phyloP scores from a whole-genome alignment of 2,797 vertebrate genomes.

The Apogon talboti region DNA sequence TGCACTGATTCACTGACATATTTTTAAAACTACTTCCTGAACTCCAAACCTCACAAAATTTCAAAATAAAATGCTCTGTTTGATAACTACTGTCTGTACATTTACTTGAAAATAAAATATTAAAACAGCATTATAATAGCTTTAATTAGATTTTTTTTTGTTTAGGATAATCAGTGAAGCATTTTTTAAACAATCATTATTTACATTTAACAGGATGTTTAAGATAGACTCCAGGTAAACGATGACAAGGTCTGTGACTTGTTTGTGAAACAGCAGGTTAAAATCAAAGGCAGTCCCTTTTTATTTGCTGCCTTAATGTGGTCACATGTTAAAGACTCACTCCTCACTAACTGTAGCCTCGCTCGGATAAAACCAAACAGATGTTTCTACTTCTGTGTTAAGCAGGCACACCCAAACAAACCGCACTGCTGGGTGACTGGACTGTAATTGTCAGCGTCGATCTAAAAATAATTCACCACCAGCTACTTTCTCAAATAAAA shows the following conservation, averaged over 20 bases:
- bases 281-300: conserved; percentile 53
- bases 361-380: conserved; percentile 77
- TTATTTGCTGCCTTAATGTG: conserved; percentile 77
- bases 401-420: conserved; percentile 82
- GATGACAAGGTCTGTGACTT: conserved; percentile 11
- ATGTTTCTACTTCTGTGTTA: conserved; percentile 80
- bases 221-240: conserved; percentile 4
- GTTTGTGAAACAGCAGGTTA: conserved; percentile 38
- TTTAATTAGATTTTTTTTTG: no score
- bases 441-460: conserved; percentile 76
- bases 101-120: background rate
- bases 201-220: background rate
- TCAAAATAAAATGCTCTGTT: conserved; percentile 1
- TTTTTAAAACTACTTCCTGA: background rate
- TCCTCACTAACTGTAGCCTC: conserved; percentile 51
- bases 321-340: conserved; percentile 65
- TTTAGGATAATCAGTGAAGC: background rate
- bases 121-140: background rate
- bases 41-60: background rate
- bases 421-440: conserved; percentile 76
- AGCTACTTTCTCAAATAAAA: conserved; percentile 60
- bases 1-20: background rate
- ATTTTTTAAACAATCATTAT: background rate
- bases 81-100: background rate
- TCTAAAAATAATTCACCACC: conserved; percentile 74